Base-by-base conservation (phyloP, 2,113 vertebrate species). In the Brevimyrus niger region DNA sequence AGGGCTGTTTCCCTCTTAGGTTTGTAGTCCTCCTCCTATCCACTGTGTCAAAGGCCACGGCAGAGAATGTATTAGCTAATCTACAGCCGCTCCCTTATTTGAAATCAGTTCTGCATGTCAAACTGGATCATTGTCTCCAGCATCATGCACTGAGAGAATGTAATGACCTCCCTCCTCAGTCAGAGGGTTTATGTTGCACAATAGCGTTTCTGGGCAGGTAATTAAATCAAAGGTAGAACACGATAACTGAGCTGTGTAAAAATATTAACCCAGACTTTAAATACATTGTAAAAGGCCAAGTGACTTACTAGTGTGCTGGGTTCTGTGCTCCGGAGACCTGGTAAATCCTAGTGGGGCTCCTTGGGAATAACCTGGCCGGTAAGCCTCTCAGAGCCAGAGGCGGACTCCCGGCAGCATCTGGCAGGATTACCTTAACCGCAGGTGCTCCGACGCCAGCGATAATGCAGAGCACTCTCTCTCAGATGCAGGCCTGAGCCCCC, bases 381-480 rank as follows among this genome's bases (percentile, higher is more conserved):
- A 80, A 89, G 89, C 89, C 42, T 35, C n/a, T 23, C 23, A 19
- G 23, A 38, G 50, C 27, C 86, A 48, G 27, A 55, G 15, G 27
- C 19, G 17, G 13, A 23, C 50, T 53, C 35, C n/a, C 17, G 2
- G 76, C 19, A 44, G 15, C 50, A 87, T 31, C 50, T 55, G 86
- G 53, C 35, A 17, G 53, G 87, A 53, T 87, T 53, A 61, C 31
- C 35, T 35, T 44, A 46, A 65, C 35, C 10, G 15, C 87, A 44
- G 87, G 91, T 91, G 88, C 89, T 88, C 89, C 92, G 92, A 91
- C 90, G 23, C 27, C 46, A 21, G 69, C 3, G 6, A 38, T 42
- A 84, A 82, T 89, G 21, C 21, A 61, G 48, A 46, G 31, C 84
- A 13, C 15, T 88, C 42, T 69, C 65, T 42, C 15, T 44, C 46